Base-by-base conservation (phyloP, 2,888 invertebrate species). In the Hecatera dysodea region DNA sequence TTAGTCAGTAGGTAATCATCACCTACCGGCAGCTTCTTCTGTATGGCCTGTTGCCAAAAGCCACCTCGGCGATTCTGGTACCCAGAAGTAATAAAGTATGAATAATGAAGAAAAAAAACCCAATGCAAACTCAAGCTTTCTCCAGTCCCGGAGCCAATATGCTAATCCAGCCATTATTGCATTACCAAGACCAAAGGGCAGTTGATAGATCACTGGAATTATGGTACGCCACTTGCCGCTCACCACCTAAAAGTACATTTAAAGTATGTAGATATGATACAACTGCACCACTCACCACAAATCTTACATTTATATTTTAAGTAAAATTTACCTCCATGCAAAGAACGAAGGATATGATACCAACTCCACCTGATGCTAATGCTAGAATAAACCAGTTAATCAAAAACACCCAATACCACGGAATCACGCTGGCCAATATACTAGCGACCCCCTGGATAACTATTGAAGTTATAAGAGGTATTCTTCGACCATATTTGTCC, bases 11-110 rank as follows among this genome's bases (percentile, higher is more conserved):
- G 4, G 33, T 22, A 22, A 46, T 15, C 17, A n/a, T 29, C 19
- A 68, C 70, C 92, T 92, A 93, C 93, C 90, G 17, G 95, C 84
- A 29, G 97, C 97, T 88, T 96, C 91, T 39, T 96, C 91, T 48
- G 90, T 93, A 83, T 92, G 92, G 4, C 96, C 97, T 24, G 95
- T 96, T 15, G 96, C 96, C 67, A 97, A 82, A 39, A 97, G 89
- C 97, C 97, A 97, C 73, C 97, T 91, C 1, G 97, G 97, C 1
- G 97, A 97, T 90, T 97, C 97, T 0, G 97, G 96, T 82, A 97
- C 88, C 56, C 94, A 91, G 91, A 96, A 94, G 91, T 93, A 93
- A 83, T 93, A 95, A 1, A 92, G 73, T 42, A 97, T 89, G 80
- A 91, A 97, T 2, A 96, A 56, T n/a, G 95, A 91, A 27, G 97